These are phyloP conservation scores for Acipenser oxyrinchus DNA, from an alignment of 2,797 vertebrate species.

Conservation along the genomic window DNA sequence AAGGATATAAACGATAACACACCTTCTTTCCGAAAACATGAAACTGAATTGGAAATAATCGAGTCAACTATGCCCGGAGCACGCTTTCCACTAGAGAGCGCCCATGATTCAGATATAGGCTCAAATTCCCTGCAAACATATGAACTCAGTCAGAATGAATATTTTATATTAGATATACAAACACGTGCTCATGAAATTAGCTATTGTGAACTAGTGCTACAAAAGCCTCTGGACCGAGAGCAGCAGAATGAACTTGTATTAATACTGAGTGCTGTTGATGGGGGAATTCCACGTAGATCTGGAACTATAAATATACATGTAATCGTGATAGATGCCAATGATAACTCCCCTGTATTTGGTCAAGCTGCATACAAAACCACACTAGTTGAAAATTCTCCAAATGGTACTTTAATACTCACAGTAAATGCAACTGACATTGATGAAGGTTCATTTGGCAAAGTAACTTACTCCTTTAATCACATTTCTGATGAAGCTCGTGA, in stretches of 20 bases:
- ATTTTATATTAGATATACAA: conserved; percentile 37
- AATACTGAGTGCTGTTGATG: conserved; percentile 41
- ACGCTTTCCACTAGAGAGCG: conserved; percentile 35
- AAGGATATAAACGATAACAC: conserved; percentile 36
- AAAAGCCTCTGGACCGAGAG: conserved; percentile 44
- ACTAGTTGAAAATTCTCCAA: conserved; percentile 22
- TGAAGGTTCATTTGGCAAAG: conserved; percentile 19
- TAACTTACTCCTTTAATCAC: conserved; percentile 20
- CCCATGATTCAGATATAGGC: conserved; percentile 49
- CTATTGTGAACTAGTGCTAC: conserved; percentile 37
- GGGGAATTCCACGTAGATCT: conserved; percentile 35
- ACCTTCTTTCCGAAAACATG: conserved; percentile 22
- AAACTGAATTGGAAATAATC: conserved; percentile 25
- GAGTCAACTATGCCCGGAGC: conserved; percentile 36
- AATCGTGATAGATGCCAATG: conserved; percentile 42
- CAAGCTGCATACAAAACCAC: conserved; percentile 23
- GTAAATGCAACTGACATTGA: conserved; percentile 26
- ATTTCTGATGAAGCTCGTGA: conserved; percentile 28
- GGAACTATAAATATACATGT: conserved; percentile 33
- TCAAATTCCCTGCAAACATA: conserved; percentile 32
- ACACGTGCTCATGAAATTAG: conserved; percentile 31
- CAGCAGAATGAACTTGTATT: conserved; percentile 29
- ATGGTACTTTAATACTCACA: conserved; percentile 13
- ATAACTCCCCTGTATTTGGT: conserved; percentile 34
- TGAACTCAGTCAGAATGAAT: conserved; percentile 35